Evolutionary conservation across 2,888 invertebrate genomes (phyloP), one percentile per base, ranked within the genome.

Genomic region (Scelioninae gen. 2): DNA sequence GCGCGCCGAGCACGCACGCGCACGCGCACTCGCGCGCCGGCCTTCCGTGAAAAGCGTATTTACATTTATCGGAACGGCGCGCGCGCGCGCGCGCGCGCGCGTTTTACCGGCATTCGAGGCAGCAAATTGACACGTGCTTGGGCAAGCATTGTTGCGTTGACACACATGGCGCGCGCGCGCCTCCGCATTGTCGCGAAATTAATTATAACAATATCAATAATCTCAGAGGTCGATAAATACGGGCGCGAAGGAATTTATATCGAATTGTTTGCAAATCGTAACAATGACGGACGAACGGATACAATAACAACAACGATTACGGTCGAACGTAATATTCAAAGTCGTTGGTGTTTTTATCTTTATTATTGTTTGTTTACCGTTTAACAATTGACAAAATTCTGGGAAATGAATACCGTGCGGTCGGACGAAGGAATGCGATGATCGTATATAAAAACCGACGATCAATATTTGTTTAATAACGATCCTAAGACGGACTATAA

Each of bases 31-130:
- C 22, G 43, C 22, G 37, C 16, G 33, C 15, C 58, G 48, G 35
- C 45, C 61, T 55, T 60, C 67, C 37, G 63, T 48, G 70, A 73
- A 64, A 63, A 46, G 45, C 63, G 25, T 48, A 71, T 63, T 71
- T 70, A 50, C 70, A 65, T 65, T 70, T 67, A 58, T 73, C 67
- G 45, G 67, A 68, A 64, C 69, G n/a, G n/a, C n/a, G n/a, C n/a
- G n/a, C 39, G 64, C 37, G 68, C 63, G 46, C 39, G 64, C 37
- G 68, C 63, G 46, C n/a, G n/a, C 39, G 64, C 37, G 68, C 63
- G 46, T 57, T 64, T 60, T 68, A 53, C 55, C 68, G 52, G 61
- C 45, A 33, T 28, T 61, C 68, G 61, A 68, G 65, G 65, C 69
- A 61, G 60, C 50, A 33, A 63, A 25, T 43, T 41, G 52, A 52